phyloP scores from a whole-genome alignment of 2,888 invertebrate species.

The Furcula furcula region DNA sequence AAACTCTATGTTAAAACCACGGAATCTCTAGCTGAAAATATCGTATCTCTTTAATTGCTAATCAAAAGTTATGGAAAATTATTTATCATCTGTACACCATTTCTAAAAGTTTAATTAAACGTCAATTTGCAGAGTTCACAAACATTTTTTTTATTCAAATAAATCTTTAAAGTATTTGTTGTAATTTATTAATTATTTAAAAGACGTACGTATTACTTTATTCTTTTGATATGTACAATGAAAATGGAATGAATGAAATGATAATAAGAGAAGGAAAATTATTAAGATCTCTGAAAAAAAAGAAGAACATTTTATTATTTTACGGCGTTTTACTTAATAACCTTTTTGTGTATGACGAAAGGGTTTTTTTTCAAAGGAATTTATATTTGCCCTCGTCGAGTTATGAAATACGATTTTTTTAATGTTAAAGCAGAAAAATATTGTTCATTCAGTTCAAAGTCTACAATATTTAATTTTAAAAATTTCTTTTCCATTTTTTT shows the following conservation, averaged over 20 bases:
- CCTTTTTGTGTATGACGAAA: not conserved
- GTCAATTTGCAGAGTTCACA: not conserved
- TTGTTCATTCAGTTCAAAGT: no score
- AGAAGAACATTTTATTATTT: not conserved
- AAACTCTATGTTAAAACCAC: no score
- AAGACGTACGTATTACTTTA: not conserved
- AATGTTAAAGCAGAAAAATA: not conserved
- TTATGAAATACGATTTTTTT: not conserved
- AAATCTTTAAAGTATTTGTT: not conserved
- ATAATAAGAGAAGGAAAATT: no score
- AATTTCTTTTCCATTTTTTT: no score
- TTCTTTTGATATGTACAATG: not conserved
- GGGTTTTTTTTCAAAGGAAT: not conserved
- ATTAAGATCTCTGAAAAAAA: no score
- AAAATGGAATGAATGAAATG: no score
- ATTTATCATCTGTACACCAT: no score
- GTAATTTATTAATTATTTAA: not conserved
- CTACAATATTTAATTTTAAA: no score
- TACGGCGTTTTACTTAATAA: not conserved
- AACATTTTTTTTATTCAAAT: not conserved
- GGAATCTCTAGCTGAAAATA: no score
- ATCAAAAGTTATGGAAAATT: no score
- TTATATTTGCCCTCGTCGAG: conserved; percentile 1
- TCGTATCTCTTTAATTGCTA: no score
- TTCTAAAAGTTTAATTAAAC: not conserved